A percentile compares a stretch with the other conserved stretches of the same genome.
phyloP scores from a whole-genome alignment of 2,888 invertebrate species.

The Argynnis bischoffii region DNA sequence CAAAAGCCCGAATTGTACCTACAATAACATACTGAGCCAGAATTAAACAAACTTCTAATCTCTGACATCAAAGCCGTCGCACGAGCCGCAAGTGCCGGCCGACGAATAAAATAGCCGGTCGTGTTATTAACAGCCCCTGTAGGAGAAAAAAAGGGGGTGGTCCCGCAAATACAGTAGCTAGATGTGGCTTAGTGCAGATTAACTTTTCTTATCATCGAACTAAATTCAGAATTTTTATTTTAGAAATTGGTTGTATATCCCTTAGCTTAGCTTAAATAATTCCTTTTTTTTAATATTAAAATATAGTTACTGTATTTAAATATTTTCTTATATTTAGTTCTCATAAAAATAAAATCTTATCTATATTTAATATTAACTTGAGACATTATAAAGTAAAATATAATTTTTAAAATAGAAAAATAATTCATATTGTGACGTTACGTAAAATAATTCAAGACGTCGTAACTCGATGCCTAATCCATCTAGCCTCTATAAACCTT shows the following conservation, averaged over 20 bases:
- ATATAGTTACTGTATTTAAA: too few species aligned
- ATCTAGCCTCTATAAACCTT: slow-evolving; percentile 63
- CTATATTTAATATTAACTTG: too few species aligned
- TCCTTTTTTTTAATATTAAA: too few species aligned
- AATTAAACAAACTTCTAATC: slow-evolving; percentile 70
- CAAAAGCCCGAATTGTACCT: slow-evolving; percentile 46
- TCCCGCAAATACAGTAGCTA: slow-evolving; percentile 31
- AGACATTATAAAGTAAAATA: too few species aligned
- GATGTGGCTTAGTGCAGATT: slow-evolving; percentile 37
- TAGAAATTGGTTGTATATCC: too few species aligned
- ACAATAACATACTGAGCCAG: slow-evolving; percentile 47
- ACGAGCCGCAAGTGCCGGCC: slow-evolving; percentile 70
- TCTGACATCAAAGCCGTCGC: slow-evolving; percentile 73
- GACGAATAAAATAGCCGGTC: slow-evolving; percentile 77
- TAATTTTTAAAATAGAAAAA: neutral
- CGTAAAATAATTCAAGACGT: neutral
- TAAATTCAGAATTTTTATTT: too few species aligned
- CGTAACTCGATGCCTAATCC: slow-evolving; percentile 38
- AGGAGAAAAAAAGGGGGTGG: slow-evolving; percentile 59
- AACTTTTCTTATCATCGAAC: neutral
- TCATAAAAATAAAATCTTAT: too few species aligned
- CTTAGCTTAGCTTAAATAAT: too few species aligned
- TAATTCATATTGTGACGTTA: neutral
- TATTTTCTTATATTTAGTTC: too few species aligned
- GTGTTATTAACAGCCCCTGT: slow-evolving; percentile 77